Evolutionary conservation across 2,113 vertebrate genomes (phyloP), one percentile per base, ranked within the genome.

Genomic region (Pterocles burchelli): DNA sequence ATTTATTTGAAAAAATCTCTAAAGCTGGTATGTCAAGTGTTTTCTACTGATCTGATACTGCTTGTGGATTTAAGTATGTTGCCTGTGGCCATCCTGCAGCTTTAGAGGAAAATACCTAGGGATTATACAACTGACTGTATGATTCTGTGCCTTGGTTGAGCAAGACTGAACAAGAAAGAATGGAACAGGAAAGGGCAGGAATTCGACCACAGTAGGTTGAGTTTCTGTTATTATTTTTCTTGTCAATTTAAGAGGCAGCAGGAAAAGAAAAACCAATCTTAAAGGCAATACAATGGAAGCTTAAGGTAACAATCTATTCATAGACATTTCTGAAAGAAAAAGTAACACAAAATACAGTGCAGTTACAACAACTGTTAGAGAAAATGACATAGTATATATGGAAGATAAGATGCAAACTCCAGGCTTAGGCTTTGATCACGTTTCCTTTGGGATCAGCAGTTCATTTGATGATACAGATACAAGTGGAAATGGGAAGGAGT

Each of bases 151-250:
- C 45, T 72, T 89, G 57, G 73, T 9, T 85, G 58, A 88, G 10
- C 63, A 85, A 89, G 62, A 86, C 49, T 36, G 43, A 75, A 52
- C 57, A 76, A 85, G 36, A 4, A 63, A 58, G 26, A 77, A 58
- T 19, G 31, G 24, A 81, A 72, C 26, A 77, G 49, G 45, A 95
- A 89, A 70, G 20, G 54, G 19, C 65, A 89, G 16, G 29, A 55
- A 59, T 91, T 89, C 73, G 54, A 76, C 66, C 54, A 76, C 31
- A 66, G 13, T 33, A 79, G 22, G 49, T 19, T 94, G 62, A 68
- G 7, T 73, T 92, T 76, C 45, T 92, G 46, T 82, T 79, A 54
- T 24, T 78, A 78, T 82, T 75, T 93, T 91, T 89, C 80, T 89
- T 91, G 19, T 7, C 36, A 66, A 14, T 85, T 85, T 57, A 85